A percentile compares a stretch with the other conserved stretches of the same genome.
phyloP scores from a whole-genome alignment of 2,888 invertebrate genomes.

The Terebella lapidaria region DNA sequence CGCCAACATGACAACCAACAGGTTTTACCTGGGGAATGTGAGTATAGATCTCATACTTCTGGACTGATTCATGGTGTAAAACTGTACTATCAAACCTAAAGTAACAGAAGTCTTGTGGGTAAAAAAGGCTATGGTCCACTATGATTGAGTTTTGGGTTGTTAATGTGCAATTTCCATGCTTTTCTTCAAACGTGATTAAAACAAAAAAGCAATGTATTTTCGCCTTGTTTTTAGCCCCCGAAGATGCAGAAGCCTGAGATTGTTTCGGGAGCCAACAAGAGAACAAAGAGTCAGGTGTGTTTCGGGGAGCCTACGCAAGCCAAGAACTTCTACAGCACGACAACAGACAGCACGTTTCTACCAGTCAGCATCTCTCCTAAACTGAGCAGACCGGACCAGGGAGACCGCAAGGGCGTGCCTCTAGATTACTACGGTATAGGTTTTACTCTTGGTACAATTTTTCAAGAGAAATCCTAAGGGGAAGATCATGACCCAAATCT shows the following conservation, averaged over 20 bases:
- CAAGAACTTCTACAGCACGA: conserved; percentile 36
- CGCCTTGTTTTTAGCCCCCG: conserved; percentile 31
- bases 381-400: conserved; percentile 30
- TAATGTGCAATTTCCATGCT: too few relatives aligned
- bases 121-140: too few relatives aligned
- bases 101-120: too few relatives aligned
- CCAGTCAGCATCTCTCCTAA: conserved; percentile 35
- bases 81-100: too few relatives aligned
- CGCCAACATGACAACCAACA: conserved; percentile 35
- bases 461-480: too few relatives aligned
- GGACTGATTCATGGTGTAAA: too few relatives aligned
- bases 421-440: conserved; percentile 37
- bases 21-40: conserved; percentile 39
- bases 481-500: too few relatives aligned
- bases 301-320: conserved; percentile 39
- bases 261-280: conserved; percentile 37
- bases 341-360: conserved; percentile 30
- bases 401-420: conserved; percentile 36
- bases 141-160: too few relatives aligned
- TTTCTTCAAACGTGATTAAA: too few relatives aligned
- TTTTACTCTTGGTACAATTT: too few relatives aligned
- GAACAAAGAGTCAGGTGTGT: conserved; percentile 41
- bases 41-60: too few relatives aligned
- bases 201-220: too few relatives aligned
- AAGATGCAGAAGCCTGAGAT: conserved; percentile 32